Evolutionary conservation across 2,113 vertebrate genomes (phyloP), one percentile per base, ranked within the genome.

Genomic region (Anguilla japonica): DNA sequence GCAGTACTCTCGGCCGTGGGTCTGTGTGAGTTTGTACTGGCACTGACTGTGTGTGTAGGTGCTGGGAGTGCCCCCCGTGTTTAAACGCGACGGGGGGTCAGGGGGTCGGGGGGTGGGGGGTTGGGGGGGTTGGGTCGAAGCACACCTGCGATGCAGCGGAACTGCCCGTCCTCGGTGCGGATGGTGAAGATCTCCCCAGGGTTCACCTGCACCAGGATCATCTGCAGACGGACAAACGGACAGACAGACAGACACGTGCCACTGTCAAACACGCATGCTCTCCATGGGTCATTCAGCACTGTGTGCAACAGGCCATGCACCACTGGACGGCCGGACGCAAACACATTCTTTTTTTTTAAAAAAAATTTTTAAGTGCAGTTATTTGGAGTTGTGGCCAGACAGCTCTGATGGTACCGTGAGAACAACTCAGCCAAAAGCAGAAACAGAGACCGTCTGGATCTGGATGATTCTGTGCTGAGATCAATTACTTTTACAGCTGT

Each of bases 201-300:
- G 87, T 97, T 97, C 67, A 97, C 96, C 87, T 97, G 96, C 29
- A 97, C 95, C 86, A 97, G 90, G 89, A 97, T 95, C 86, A 97
- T 95, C 96, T 97, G 91, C 1, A 91, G 29, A 85, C 1, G 34
- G 34, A 34, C 34, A 1, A 1, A 34, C 34, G 1, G 34, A 60
- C 0, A 60, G 41, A 78, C n/a, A 84, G n/a, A 63, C 41, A 75
- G 60, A 85, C n/a, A 87, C n/a, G 13, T 14, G 50, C 0, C 46
- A n/a, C 9, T 50, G 56, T 53, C 71, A 79, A 41, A 29, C 43
- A 39, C 5, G 43, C 6, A 78, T 16, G 2, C 43, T 57, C 39
- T 80, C 15, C 5, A 26, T 34, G 41, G 41, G 34, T 18, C 26
- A 5, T 8, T 60, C 13, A 5, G 20, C 43, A 53, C 5, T 53